Percentiles rank a stretch among this genome's conserved stretches.
These are phyloP conservation scores for Idaea straminata DNA, from an alignment of 2,888 invertebrate genomes.

Conservation along the genomic window DNA sequence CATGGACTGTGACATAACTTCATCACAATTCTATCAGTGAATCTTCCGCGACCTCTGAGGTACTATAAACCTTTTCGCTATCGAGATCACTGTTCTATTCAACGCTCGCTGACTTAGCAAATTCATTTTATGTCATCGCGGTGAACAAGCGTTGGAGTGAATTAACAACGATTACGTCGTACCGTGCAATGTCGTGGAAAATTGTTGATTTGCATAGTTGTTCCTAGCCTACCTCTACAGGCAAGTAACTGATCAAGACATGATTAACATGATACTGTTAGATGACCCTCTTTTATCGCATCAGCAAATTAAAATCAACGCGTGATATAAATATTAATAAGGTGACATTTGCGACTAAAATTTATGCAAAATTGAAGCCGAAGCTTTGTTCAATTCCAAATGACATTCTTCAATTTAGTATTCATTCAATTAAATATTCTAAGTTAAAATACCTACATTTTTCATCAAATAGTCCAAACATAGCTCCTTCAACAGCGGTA, in stretches of 20 bases:
- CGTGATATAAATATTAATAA: slow-evolving; percentile 27
- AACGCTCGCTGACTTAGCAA: slow-evolving; percentile 43
- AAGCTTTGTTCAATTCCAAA: not conserved
- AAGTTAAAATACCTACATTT: slow-evolving; percentile 64
- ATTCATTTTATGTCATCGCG: slow-evolving; percentile 25
- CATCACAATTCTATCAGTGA: slow-evolving; percentile 48
- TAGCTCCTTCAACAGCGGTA: slow-evolving; percentile 71
- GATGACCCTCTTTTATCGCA: slow-evolving; percentile 48
- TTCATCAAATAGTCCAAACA: slow-evolving; percentile 79
- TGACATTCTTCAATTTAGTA: not conserved
- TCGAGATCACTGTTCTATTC: slow-evolving; percentile 51
- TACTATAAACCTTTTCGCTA: slow-evolving; percentile 48
- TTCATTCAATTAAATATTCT: not conserved
- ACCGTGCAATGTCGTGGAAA: slow-evolving; percentile 21
- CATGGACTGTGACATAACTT: slow-evolving; percentile 59
- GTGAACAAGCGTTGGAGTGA: slow-evolving; percentile 41
- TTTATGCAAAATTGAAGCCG: not conserved
- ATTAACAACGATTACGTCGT: slow-evolving; percentile 36
- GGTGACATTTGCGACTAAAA: slow-evolving; percentile 19
- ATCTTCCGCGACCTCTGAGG: slow-evolving; percentile 50
- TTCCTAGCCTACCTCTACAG: slow-evolving; percentile 32
- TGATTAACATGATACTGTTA: slow-evolving; percentile 58
- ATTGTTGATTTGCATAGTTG: slow-evolving; percentile 39
- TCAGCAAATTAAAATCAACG: slow-evolving; percentile 40
- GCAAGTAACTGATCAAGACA: slow-evolving; percentile 40